Conservation (phyloP, 2,888 invertebrate genomes). For the Gordius sp. region DNA sequence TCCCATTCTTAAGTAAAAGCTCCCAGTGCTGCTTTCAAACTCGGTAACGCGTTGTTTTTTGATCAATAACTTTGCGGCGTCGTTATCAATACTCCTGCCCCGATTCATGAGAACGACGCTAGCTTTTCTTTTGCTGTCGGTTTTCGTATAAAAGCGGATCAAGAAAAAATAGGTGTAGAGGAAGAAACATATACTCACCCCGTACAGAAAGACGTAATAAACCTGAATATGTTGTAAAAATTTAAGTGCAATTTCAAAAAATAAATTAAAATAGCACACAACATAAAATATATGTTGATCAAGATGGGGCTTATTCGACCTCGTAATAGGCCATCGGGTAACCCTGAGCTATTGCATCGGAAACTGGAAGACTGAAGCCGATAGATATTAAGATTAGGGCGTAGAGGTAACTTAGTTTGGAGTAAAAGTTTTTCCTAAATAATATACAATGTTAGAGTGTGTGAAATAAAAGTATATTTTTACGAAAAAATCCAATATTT, state of each 20-base stretch:
- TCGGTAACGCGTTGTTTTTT: slow-evolving; percentile 15
- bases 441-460: too few relatives aligned
- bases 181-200: neutral
- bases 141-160: slow-evolving; percentile 9
- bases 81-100: neutral
- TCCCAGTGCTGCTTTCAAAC: slow-evolving; percentile 33
- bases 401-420: slow-evolving; percentile 14
- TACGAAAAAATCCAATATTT: too few relatives aligned
- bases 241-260: too few relatives aligned
- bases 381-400: neutral
- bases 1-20: slow-evolving; percentile 69
- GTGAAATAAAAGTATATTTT: too few relatives aligned
- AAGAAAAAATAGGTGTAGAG: slow-evolving; percentile 10
- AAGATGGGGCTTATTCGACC: too few relatives aligned
- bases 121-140: neutral
- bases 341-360: neutral
- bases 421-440: slow-evolving; percentile 16
- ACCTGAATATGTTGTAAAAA: neutral
- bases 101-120: slow-evolving; percentile 7
- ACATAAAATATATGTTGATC: too few relatives aligned
- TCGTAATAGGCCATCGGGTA: neutral
- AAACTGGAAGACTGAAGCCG: slow-evolving; percentile 5
- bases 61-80: slow-evolving; percentile 9
- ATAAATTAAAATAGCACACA: too few relatives aligned
- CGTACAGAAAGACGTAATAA: slow-evolving; percentile 13